Evolutionary conservation across 2,113 vertebrate species (phyloP).

Genomic region (Mohoua ochrocephala): DNA sequence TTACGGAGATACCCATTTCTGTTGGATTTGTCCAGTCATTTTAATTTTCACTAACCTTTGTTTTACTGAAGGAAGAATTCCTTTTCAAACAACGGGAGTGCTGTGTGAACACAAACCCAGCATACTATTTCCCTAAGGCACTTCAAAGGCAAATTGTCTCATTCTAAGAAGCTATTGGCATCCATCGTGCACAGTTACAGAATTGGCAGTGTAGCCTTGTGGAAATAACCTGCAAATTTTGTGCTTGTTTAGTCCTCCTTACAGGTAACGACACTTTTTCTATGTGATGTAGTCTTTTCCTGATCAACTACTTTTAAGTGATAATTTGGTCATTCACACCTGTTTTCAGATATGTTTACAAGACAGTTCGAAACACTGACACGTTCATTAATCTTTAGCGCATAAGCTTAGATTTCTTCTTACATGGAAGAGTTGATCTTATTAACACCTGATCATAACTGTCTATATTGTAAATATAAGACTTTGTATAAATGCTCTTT

Average conservation of each 20-base stretch:
- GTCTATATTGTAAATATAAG: conserved; percentile 66
- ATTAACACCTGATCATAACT: conserved; percentile 32
- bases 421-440: conserved; percentile 61
- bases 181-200: background rate
- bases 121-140: conserved; percentile 25
- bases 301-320: conserved; percentile 22
- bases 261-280: background rate
- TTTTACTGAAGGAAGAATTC: background rate
- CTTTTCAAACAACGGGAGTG: background rate
- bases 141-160: background rate
- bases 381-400: conserved; percentile 18
- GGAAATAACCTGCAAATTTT: conserved; percentile 33
- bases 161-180: background rate
- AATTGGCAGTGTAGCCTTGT: background rate
- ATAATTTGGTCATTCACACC: conserved; percentile 4
- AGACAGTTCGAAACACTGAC: conserved; percentile 21
- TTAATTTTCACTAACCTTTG: conserved; percentile 49
- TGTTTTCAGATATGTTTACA: conserved; percentile 51
- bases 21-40: conserved; percentile 49
- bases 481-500: conserved; percentile 70
- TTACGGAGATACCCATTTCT: conserved; percentile 20
- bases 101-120: background rate
- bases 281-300: background rate
- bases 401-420: conserved; percentile 66
- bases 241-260: background rate